Evolutionary conservation across 2,888 invertebrate genomes (phyloP), one percentile per base, ranked within the genome.

Genomic region (Macrophya annulata): DNA sequence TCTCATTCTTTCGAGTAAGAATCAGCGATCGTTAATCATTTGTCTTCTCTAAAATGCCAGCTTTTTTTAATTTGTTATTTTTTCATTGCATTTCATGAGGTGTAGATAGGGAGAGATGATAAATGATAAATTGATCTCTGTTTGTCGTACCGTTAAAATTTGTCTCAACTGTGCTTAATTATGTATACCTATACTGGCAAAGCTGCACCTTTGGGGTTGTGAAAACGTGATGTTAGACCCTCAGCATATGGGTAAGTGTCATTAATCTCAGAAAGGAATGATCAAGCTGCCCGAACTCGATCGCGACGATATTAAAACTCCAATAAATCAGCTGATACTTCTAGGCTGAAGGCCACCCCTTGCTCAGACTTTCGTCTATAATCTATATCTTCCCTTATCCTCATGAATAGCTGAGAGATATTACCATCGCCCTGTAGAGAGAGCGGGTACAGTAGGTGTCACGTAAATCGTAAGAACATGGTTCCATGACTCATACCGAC

Each of bases 261-360:
- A 83, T 83, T 83, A 83, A 83, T 83, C 83, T 83, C 48, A 21
- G 48, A 0, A n/a, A 83, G 71, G 83, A 81, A 81, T 62, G 83
- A 83, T 71, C 68, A 48, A 51, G 68, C 48, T 48, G 31, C 71
- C 84, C 15, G 62, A 12, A 84, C 84, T 74, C 85, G 85, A 81
- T 81, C 76, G 68, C 15, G 79, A 59, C 51, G 85, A 86, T 85
- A 85, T 85, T 81, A 85, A 84, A 84, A 84, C 25, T 81, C 76
- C 62, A 65, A 86, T 86, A 86, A 85, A 86, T 86, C 86, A 85
- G 79, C 84, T 37, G 59, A 68, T 85, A 48, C 68, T 31, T 21
- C 79, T 48, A 81, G 83, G 51, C 83, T 25, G 15, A 68, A 68
- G 9, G 48, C 17, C 82, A 40, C 65, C 40, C 82, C n/a, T 65